phyloP scores from a whole-genome alignment of 2,797 vertebrate species.

The Phylloscopus collybita region DNA sequence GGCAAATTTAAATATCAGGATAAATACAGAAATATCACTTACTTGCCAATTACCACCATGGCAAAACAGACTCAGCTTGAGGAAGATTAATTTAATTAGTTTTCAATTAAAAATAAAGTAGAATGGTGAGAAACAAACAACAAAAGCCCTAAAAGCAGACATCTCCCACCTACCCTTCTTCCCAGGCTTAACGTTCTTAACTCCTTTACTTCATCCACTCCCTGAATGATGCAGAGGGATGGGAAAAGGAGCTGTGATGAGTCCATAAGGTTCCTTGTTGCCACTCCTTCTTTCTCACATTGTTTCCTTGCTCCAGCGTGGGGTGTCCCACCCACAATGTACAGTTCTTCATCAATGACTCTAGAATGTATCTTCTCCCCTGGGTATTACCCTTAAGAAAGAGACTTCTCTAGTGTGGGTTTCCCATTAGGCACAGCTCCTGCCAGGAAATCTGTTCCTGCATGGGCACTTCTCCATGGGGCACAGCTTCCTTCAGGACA shows the following conservation, averaged over 20 bases:
- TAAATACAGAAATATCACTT: background rate
- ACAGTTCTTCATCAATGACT: background rate
- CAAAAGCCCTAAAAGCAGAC: background rate
- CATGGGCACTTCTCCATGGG: rapidly evolving
- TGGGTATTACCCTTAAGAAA: background rate
- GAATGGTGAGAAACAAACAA: background rate
- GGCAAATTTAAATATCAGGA: background rate
- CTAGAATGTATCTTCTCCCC: background rate
- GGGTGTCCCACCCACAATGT: rapidly evolving
- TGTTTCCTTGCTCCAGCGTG: rapidly evolving
- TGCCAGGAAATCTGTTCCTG: background rate
- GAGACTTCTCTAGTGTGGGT: background rate
- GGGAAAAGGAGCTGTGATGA: rapidly evolving
- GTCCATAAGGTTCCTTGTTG: background rate
- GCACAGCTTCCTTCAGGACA: background rate
- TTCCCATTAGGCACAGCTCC: background rate
- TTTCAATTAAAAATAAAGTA: background rate
- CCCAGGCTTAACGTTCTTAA: background rate
- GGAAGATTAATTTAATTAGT: background rate
- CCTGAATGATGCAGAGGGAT: rapidly evolving
- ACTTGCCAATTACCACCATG: background rate
- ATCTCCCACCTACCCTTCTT: background rate
- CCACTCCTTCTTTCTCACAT: background rate
- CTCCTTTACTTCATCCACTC: background rate
- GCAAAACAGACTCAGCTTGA: background rate